Conservation (phyloP, 1,140 invertebrate genomes). For the Anadara kagoshimensis region DNA sequence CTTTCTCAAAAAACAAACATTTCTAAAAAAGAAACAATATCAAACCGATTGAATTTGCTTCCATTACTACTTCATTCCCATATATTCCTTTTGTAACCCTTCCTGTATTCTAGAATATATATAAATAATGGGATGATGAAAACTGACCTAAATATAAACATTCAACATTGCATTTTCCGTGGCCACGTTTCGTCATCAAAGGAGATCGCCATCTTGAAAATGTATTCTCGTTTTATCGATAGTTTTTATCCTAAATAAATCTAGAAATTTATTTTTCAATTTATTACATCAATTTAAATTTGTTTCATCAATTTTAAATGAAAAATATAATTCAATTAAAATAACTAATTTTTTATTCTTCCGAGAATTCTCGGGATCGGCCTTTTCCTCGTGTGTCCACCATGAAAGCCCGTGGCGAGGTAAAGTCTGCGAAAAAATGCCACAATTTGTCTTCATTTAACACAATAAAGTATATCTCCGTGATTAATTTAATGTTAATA, state of each 20-base stretch:
- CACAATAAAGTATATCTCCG: too few species aligned
- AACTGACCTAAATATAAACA: constrained; percentile 28
- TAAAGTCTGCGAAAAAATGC: neutral
- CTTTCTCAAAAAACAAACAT: too few species aligned
- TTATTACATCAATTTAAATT: neutral
- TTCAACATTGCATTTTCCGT: constrained; percentile 23
- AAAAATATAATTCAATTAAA: neutral
- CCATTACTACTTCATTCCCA: neutral
- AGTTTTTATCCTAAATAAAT: neutral
- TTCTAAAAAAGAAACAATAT: neutral
- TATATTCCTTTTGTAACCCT: neutral
- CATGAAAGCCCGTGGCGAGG: constrained; percentile 25
- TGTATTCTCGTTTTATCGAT: neutral
- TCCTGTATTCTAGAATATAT: neutral
- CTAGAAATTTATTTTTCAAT: neutral
- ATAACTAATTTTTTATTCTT: neutral
- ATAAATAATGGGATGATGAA: constrained; percentile 1
- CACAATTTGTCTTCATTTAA: too few species aligned
- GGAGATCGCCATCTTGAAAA: constrained; percentile 14
- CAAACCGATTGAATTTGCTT: neutral
- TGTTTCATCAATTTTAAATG: neutral
- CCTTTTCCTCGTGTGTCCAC: constrained; percentile 28
- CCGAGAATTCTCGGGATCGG: neutral
- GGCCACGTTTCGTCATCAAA: constrained; percentile 44
- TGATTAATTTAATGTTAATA: too few species aligned